Evolutionary conservation across 2,113 vertebrate species (phyloP).

Genomic region (Carassius carassius): DNA sequence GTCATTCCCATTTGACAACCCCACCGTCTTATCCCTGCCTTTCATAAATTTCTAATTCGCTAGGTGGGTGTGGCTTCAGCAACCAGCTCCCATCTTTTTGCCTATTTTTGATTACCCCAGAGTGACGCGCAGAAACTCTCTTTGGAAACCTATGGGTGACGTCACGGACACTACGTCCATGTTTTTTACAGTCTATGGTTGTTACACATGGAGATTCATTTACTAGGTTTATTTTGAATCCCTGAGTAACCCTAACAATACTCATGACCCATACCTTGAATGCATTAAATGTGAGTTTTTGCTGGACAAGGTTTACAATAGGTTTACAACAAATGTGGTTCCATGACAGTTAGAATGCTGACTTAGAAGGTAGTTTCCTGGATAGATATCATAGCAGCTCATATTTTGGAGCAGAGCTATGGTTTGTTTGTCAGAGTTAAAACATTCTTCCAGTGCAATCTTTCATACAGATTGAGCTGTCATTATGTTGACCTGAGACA

Average conservation of each 20-base stretch:
- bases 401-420: not conserved
- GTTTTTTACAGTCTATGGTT: too few relatives aligned
- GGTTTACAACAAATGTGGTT: not conserved
- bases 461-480: not conserved
- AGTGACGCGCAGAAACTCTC: too few relatives aligned
- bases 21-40: not conserved
- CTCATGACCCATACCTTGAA: too few relatives aligned
- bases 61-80: too few relatives aligned
- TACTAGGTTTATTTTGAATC: too few relatives aligned
- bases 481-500: not conserved
- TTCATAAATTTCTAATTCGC: not conserved
- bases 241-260: too few relatives aligned
- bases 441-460: not conserved
- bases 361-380: not conserved
- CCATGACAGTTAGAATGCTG: not conserved
- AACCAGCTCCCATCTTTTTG: too few relatives aligned
- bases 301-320: too few relatives aligned
- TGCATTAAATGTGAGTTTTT: too few relatives aligned
- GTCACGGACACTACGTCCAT: too few relatives aligned
- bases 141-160: too few relatives aligned
- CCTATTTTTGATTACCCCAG: too few relatives aligned
- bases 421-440: not conserved
- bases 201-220: not conserved
- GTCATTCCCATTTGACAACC: not conserved
- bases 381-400: not conserved